Evolutionary conservation across 2,888 invertebrate species (phyloP), one percentile per base, ranked within the genome.

Genomic region (Apodemia hepburni): DNA sequence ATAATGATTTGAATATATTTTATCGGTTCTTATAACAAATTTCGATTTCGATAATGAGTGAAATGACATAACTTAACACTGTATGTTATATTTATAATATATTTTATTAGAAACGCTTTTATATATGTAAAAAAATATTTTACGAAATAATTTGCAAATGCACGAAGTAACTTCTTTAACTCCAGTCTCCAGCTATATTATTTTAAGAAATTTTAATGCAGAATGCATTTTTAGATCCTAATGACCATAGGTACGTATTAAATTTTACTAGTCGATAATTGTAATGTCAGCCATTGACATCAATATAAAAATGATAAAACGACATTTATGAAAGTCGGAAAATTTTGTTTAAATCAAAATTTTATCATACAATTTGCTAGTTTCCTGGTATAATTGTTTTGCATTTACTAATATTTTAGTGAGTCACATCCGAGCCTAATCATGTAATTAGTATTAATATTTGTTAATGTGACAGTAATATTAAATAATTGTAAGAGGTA

Each of bases 401-500:
- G 85, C 86, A 87, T 87, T 86, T 84, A 85, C 75, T 81, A 77
- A 71, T 75, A 73, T 73, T 80, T 78, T 80, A 80, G 75, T 75
- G 68, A 61, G 35, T 77, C 76, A 71, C 73, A 81, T 82, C 82
- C 79, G 82, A 84, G 80, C 82, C 82, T 81, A 78, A 81, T 78
- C 71, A 78, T 76, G 66, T 79, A 72, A 68, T 60, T 61, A 38
- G 63, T 77, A 75, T 77, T 62, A 35, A 35, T 38, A 35, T 45
- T 33, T n/a, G 49, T 27, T 51, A 27, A 51, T 42, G 38, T 51
- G 61, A 57, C 33, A 45, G n/a, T 61, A 33, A 61, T 6, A 18
- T 54, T 54, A 5, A 49, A 12, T 54, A 15, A 54, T 27, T 27
- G 51, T 51, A 27, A 51, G 11, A 54, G 51, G 51, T 54, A 54